Base-by-base conservation (phyloP, 2,888 invertebrate genomes). In the Arrhopalites spinosus region DNA sequence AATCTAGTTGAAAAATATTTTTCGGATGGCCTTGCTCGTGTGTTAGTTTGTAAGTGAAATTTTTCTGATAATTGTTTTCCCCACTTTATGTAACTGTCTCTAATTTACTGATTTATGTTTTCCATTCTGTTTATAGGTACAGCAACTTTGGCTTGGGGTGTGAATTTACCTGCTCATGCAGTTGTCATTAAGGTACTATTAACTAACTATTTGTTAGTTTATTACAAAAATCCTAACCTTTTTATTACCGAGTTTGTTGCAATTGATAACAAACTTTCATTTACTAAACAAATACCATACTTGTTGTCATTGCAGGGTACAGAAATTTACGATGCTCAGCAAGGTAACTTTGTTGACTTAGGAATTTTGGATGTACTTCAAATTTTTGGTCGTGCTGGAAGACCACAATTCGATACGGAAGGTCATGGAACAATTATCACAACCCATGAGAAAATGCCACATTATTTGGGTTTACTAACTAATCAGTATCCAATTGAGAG, bases 341-440 rank as follows among this genome's bases (percentile, higher is more conserved):
- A 91, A 36, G 94, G 95, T 85, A 90, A 96, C 82, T 99, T 99
- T 86, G 95, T 98, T 13, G 99, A 99, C 85, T 99, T 99, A 93
- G 99, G 99, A 0, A 98, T 99, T 69, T 99, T 99, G 0, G 98
- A 99, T 87, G 98, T 99, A 0, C 88, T 99, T 75, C 99, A 99
- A 87, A 99, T 99, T 99, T 98, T 99, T 93, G 99, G 99, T 1
- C 89, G 99, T 74, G 99, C 99, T 76, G 99, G 99, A 0, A 89
- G 99, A 73, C 99, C 99, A 0, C 94, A 99, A 88, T 99, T 92
- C 84, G 99, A 98, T 86, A 93, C 93, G 83, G 92, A 93, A 83
- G 99, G 94, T 0, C 92, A 95, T 50, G 98, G 98, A 53, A 93
- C 94, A 50, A 99, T 99, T 76, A 95, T 99, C 67, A 99, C 99